Percentiles rank a stretch among this genome's conserved stretches.
Conservation (phyloP, 37 sponge, comb jelly and placozoan species). For the Beroe ovata region DNA sequence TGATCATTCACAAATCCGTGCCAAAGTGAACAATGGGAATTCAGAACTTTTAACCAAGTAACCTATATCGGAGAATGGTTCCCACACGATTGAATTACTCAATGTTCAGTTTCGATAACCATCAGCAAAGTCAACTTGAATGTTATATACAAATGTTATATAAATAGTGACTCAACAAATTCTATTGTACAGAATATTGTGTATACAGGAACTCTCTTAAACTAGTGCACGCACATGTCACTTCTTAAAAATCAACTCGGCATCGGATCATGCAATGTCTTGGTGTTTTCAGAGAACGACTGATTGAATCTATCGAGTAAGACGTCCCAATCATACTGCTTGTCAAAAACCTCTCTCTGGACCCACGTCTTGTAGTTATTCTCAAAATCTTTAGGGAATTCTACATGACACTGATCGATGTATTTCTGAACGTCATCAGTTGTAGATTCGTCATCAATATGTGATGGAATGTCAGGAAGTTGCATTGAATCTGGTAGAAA, state of each 20-base stretch:
- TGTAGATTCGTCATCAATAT: constrained; percentile 72
- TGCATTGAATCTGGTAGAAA: constrained; percentile 17
- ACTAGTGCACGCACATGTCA: too few relatives aligned
- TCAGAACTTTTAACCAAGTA: too few relatives aligned
- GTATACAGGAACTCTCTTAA: too few relatives aligned
- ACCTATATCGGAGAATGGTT: too few relatives aligned
- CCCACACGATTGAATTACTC: too few relatives aligned
- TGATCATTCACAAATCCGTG: too few relatives aligned
- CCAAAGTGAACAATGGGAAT: too few relatives aligned
- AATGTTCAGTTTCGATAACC: too few relatives aligned
- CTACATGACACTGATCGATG: constrained; percentile 55
- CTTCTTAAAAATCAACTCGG: not conserved
- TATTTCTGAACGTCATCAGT: constrained; percentile 36
- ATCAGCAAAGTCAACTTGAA: too few relatives aligned
- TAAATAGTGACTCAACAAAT: too few relatives aligned
- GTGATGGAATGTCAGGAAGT: constrained; percentile 50
- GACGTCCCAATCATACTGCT: constrained; percentile 60
- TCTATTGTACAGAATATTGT: too few relatives aligned
- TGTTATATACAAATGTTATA: too few relatives aligned
- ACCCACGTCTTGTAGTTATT: constrained; percentile 92
- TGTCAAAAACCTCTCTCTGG: constrained; percentile 81
- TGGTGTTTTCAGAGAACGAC: not conserved
- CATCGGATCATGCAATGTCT: not conserved
- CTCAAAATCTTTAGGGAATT: constrained; percentile 76
- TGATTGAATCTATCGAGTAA: constrained; percentile 12